These are phyloP conservation scores for Thera britannica DNA, from an alignment of 2,888 invertebrate species.

Conservation along the genomic window DNA sequence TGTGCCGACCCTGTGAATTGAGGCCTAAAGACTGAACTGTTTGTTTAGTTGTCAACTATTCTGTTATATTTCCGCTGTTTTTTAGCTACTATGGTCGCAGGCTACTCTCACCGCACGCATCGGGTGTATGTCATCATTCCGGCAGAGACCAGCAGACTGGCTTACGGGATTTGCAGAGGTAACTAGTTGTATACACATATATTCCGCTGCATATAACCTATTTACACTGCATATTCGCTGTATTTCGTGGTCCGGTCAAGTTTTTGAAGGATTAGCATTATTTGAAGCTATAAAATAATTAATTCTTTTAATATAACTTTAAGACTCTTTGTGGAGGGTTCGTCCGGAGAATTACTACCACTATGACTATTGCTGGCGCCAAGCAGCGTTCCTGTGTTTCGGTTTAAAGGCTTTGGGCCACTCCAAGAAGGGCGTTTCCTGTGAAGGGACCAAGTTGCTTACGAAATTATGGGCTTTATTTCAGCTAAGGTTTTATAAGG, in stretches of 20 bases:
- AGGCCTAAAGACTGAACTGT: too few species aligned
- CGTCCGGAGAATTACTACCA: too few species aligned
- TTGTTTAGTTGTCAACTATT: too few species aligned
- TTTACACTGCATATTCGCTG: not conserved
- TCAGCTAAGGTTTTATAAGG: not conserved
- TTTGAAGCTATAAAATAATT: too few species aligned
- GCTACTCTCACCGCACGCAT: slow-evolving; percentile 38
- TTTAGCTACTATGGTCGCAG: slow-evolving; percentile 11
- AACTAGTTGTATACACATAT: slow-evolving; percentile 6
- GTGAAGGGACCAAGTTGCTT: not conserved
- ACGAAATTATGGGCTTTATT: not conserved
- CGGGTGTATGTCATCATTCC: slow-evolving; percentile 47
- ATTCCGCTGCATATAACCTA: not conserved
- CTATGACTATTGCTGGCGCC: too few species aligned
- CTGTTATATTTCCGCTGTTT: slow-evolving; percentile 21
- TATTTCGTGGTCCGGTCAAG: not conserved
- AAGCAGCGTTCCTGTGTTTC: too few species aligned
- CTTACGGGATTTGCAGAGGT: slow-evolving; percentile 40
- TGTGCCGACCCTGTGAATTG: too few species aligned
- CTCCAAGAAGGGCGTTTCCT: not conserved
- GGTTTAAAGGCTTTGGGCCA: too few species aligned
- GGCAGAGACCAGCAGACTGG: slow-evolving; percentile 25
- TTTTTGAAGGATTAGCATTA: too few species aligned
- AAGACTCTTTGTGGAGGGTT: too few species aligned
- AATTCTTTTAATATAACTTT: too few species aligned